Base-by-base conservation (phyloP, 2,113 vertebrate genomes). In the Centrocercus urophasianus region DNA sequence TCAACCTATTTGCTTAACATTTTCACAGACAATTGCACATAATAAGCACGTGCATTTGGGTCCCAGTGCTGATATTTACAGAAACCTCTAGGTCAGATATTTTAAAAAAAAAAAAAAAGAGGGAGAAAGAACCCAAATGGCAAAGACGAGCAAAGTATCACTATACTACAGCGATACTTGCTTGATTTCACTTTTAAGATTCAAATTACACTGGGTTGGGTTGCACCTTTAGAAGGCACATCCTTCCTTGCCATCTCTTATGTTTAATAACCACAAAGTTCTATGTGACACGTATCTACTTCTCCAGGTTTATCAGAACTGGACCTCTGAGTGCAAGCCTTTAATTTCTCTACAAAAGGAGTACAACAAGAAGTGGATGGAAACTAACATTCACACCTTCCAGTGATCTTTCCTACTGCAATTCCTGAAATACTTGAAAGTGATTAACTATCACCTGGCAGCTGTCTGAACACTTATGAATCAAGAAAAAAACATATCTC, bases 1-100 rank as follows among this genome's bases (percentile, higher is more conserved):
- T 93, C 77, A 72, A 67, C 20, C 32, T 96, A 75, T 11, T 82
- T 32, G 73, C 82, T 93, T 65, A 63, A 93, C 13, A 70, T 86
- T 88, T 92, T 89, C 93, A 94, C 92, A 65, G 81, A 65, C 20
- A 70, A 22, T 2, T 6, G 42, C 36, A 89, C 43, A 45, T 10
- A 54, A 73, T 74, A 71, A 13, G 3, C 32, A 88, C 17, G 14
- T 32, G 34, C 47, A 8, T 92, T 85, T 82, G 82, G 60, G 83
- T 75, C 52, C 84, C 74, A 54, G 20, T 70, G 84, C 47, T 50
- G 74, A 79, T 86, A 78, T 56, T 63, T 48, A 73, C 2, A 47
- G 24, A 60, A 64, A 63, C 6, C 27, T 65, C 6, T 7, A 72
- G 56, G 21, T n/a, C 48, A 80, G 13, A 40, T 11, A 45, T 10